These are phyloP conservation scores for Amitus sp. DNA, from an alignment of 2,888 invertebrate species.

Conservation along the genomic window DNA sequence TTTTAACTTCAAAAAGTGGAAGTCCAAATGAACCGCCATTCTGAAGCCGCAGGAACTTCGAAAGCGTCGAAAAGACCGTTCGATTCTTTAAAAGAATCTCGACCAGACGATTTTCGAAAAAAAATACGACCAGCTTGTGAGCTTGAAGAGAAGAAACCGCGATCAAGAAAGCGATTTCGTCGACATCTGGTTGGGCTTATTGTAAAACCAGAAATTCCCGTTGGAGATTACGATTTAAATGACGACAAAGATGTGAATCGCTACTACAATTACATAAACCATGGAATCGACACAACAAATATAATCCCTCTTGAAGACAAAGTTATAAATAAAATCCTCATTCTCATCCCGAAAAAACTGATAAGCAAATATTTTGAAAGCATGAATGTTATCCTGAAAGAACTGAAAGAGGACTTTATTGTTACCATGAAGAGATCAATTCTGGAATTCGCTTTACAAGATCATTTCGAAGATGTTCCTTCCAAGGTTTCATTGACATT, in stretches of 20 bases:
- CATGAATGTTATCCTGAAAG: slow-evolving; percentile 73
- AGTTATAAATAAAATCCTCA: slow-evolving; percentile 74
- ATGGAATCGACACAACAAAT: slow-evolving; percentile 91
- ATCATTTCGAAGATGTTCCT: slow-evolving; percentile 68
- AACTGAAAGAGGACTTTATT: slow-evolving; percentile 87
- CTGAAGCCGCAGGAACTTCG: neutral
- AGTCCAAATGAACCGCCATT: neutral
- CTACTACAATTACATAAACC: slow-evolving; percentile 90
- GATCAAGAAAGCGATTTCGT: slow-evolving; percentile 79
- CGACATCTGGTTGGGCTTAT: slow-evolving; percentile 82
- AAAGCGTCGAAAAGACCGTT: neutral
- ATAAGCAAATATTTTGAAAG: slow-evolving; percentile 71
- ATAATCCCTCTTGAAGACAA: slow-evolving; percentile 83
- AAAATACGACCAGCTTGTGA: neutral
- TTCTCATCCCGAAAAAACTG: slow-evolving; percentile 72
- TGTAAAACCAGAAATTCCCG: slow-evolving; percentile 69
- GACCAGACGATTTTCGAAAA: neutral
- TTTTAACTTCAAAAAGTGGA: neutral
- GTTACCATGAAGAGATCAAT: slow-evolving; percentile 91
- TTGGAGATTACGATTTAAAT: slow-evolving; percentile 64
- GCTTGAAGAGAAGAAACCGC: neutral
- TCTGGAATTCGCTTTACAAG: slow-evolving; percentile 88
- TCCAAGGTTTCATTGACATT: slow-evolving; percentile 5
- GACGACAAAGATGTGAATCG: slow-evolving; percentile 77
- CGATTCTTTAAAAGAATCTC: neutral